Base-by-base conservation (phyloP, 2,888 invertebrate genomes). In the Conus canariensis region DNA sequence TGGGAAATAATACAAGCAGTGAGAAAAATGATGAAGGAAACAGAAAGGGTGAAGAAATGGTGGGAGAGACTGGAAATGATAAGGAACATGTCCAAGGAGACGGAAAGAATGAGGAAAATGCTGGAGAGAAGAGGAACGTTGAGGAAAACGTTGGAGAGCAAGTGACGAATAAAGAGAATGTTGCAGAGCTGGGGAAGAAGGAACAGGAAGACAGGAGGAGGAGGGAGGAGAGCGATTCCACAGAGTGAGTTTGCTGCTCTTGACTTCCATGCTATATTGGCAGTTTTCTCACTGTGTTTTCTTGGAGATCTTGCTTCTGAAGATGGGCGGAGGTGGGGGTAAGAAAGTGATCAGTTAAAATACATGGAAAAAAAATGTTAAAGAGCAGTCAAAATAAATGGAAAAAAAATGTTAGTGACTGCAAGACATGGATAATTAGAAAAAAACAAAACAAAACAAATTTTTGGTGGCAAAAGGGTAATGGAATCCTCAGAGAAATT, bases 201-300 rank as follows among this genome's bases (percentile, higher is more conserved):
- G 25, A 88, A 88, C 82, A 85, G 45, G 90, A 92, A 67, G 92
- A 90, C 30, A 89, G 88, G 82, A 90, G 89, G 80, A 90, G 82
- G 64, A 90, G 89, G 56, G 88, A 67, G 59, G 90, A 91, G 70
- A 85, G 74, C 74, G 83, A 89, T 25, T 19, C 82, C 19, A 58
- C 82, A 8, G 82, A 58, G 82, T 83, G 58, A 58, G 82, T 83
- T 19, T 83, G 80, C 25, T 56, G 82, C 58, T 9, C 45, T 45
- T 45, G 45, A 45, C 45, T 45, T 45, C 45, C 45, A 56, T 82
- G 82, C 9, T 22, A 6, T 12, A 19, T 3, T 45, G 80, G 14
- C 7, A 80, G 64, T 74, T 22, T 74, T n/a, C 6, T 67, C 67
- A 67, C 16, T 67, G 67, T 83, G 58, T 83, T 16, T 83, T 19